Evolutionary conservation across 2,888 invertebrate genomes (phyloP).

Genomic region (Perithous albicinctus): DNA sequence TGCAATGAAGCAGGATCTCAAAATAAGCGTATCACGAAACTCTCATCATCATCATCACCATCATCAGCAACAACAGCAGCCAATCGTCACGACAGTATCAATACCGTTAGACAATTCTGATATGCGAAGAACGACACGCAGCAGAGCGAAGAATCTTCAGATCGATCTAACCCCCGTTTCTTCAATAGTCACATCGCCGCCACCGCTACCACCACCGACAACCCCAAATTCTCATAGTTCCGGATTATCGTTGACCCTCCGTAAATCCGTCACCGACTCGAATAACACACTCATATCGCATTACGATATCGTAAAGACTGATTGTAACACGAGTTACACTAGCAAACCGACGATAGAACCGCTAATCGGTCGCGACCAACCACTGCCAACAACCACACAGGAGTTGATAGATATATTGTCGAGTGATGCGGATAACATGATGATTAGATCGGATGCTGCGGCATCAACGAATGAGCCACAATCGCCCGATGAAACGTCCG

Average conservation of each 20-base stretch:
- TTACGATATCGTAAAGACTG: conserved; percentile 84
- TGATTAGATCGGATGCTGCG: conserved; percentile 70
- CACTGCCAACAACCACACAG: conserved; percentile 82
- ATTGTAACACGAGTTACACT: conserved; percentile 78
- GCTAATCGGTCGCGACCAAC: conserved; percentile 79
- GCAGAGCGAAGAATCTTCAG: conserved; percentile 80
- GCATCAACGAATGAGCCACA: background rate
- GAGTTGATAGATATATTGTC: conserved; percentile 83
- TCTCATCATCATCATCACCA: conserved; percentile 41
- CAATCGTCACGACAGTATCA: conserved; percentile 78
- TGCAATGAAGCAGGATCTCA: conserved; percentile 70
- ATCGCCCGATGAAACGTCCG: conserved; percentile 52
- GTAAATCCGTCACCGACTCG: conserved; percentile 82
- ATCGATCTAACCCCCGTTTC: conserved; percentile 73
- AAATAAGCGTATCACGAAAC: conserved; percentile 44
- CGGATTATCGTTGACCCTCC: conserved; percentile 81
- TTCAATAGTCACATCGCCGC: conserved; percentile 54
- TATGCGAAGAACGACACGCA: conserved; percentile 82
- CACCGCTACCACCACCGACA: conserved; percentile 69
- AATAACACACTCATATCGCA: conserved; percentile 82
- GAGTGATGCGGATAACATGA: conserved; percentile 77
- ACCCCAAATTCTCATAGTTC: conserved; percentile 75
- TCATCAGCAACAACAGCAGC: conserved; percentile 63
- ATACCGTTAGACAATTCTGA: conserved; percentile 80
- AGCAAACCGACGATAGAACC: conserved; percentile 78